A percentile compares a stretch with the other conserved stretches of the same genome.
Evolutionary conservation across 1,140 invertebrate species (phyloP).

Genomic region (Drosophila nigromelanica): DNA sequence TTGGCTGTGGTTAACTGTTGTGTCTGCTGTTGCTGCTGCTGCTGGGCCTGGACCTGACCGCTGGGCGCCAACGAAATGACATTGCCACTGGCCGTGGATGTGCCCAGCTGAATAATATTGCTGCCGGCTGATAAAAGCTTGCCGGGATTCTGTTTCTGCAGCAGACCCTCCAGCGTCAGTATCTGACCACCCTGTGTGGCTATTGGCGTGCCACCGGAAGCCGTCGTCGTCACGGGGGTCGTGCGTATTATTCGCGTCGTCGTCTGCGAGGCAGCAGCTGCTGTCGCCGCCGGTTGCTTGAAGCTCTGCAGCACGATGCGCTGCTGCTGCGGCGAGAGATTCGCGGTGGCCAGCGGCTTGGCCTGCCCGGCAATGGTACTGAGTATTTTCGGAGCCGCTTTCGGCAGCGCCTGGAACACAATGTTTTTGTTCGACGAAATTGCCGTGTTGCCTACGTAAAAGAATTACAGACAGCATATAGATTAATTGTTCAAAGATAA

Average conservation of each 20-base stretch:
- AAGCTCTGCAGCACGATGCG: conserved; percentile 83
- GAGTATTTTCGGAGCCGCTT: conserved; percentile 67
- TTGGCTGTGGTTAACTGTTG: conserved; percentile 21
- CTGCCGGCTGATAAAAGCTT: conserved; percentile 39
- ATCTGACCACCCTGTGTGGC: conserved; percentile 85
- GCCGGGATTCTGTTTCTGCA: conserved; percentile 85
- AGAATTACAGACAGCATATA: neutral
- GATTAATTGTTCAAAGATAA: neutral
- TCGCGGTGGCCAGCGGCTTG: conserved; percentile 52
- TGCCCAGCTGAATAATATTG: conserved; percentile 61
- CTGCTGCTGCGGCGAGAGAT: conserved; percentile 84
- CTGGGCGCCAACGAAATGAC: conserved; percentile 54
- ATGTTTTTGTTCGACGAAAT: conserved; percentile 77
- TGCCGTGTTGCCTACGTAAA: conserved; percentile 63
- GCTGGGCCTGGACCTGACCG: conserved; percentile 7
- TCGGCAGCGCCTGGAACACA: conserved; percentile 66
- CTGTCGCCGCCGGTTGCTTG: conserved; percentile 56
- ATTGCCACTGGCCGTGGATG: conserved; percentile 45
- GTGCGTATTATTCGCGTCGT: conserved; percentile 58
- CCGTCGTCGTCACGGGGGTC: conserved; percentile 28
- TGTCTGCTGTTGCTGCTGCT: conserved; percentile 1
- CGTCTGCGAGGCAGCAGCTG: conserved; percentile 21
- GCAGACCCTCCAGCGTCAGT: conserved; percentile 88
- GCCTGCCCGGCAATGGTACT: conserved; percentile 42
- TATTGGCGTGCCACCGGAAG: conserved; percentile 21